Conservation (phyloP, 1,140 invertebrate genomes). For the Diachasma alloeum region DNA sequence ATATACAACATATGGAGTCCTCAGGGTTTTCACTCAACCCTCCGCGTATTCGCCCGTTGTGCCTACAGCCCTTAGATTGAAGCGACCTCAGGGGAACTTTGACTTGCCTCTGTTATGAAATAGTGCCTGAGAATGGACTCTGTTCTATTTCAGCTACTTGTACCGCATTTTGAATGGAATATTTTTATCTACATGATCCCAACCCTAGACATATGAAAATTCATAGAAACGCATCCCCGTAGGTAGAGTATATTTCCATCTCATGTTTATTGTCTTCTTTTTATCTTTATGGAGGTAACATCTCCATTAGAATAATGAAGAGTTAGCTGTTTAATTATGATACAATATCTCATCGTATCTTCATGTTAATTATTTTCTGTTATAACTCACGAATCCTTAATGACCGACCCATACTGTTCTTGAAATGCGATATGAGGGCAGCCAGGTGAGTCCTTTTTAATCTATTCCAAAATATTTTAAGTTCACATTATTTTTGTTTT, state of each 20-base stretch:
- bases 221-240: too few species aligned
- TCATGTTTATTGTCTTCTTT: too few species aligned
- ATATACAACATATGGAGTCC: neutral
- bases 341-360: neutral
- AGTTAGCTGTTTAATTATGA: neutral
- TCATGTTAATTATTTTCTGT: neutral
- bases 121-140: neutral
- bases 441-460: too few species aligned
- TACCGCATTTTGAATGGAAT: too few species aligned
- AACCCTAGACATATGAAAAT: too few species aligned
- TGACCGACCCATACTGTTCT: neutral
- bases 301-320: neutral
- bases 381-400: neutral
- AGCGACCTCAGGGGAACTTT: slow-evolving; percentile 21
- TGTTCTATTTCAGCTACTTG: too few species aligned
- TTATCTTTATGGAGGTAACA: too few species aligned
- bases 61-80: slow-evolving; percentile 17
- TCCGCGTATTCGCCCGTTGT: neutral
- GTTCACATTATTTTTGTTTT: too few species aligned
- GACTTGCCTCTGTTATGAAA: slow-evolving; percentile 13
- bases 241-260: too few species aligned
- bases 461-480: too few species aligned
- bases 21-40: neutral
- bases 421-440: too few species aligned
- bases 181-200: too few species aligned